Conservation (phyloP, 2,113 vertebrate genomes). For the Suncus etruscus region DNA sequence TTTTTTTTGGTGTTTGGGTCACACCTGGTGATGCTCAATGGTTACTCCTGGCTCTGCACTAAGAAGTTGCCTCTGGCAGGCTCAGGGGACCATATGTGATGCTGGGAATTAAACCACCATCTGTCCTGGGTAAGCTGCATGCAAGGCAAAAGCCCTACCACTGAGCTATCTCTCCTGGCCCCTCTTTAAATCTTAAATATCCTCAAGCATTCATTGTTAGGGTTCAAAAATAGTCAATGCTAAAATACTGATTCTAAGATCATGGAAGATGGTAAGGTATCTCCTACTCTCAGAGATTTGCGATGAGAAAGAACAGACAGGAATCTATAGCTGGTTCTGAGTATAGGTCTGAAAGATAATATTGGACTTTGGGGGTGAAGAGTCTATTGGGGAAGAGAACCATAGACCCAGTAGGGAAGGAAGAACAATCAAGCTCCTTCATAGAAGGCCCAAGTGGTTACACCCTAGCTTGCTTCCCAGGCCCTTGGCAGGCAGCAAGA, state of each 20-base stretch:
- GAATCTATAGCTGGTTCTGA: not conserved
- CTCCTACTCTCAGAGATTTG: not conserved
- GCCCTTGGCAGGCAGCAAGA: slow-evolving; percentile 26
- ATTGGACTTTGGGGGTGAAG: not conserved
- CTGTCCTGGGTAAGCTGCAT: too few relatives aligned
- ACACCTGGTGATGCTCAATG: too few relatives aligned
- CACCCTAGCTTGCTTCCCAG: slow-evolving; percentile 20
- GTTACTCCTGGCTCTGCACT: too few relatives aligned
- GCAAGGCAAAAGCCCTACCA: too few relatives aligned
- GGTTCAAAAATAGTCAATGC: not conserved
- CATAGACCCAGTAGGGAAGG: not conserved
- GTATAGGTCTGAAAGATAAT: not conserved
- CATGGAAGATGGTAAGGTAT: not conserved
- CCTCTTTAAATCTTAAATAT: not conserved
- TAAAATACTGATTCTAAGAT: slow-evolving; percentile 24
- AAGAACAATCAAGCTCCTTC: not conserved
- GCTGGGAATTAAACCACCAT: too few relatives aligned
- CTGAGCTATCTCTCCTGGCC: not conserved
- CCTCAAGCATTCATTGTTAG: slow-evolving; percentile 8
- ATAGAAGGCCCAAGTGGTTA: not conserved
- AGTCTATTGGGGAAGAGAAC: not conserved
- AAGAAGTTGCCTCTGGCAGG: too few relatives aligned
- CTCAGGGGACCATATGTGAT: too few relatives aligned
- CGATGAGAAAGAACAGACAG: not conserved
- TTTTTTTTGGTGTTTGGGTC: too few relatives aligned